Evolutionary conservation across 1,140 invertebrate genomes (phyloP).

Genomic region (Euura saliciscinereae): DNA sequence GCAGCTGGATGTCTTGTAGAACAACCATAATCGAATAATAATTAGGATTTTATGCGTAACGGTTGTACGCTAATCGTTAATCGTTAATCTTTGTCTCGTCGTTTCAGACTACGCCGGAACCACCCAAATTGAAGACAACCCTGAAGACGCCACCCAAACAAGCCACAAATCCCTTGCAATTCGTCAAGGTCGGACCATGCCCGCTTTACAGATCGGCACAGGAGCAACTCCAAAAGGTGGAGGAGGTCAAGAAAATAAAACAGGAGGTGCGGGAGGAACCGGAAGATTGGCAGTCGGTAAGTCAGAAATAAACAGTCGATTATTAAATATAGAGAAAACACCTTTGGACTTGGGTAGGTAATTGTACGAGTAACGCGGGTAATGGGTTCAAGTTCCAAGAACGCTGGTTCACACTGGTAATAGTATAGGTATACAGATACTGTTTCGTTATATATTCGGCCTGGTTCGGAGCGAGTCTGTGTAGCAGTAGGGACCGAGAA

Average conservation of each 20-base stretch:
- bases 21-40: too few relatives aligned
- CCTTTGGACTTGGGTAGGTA: too few relatives aligned
- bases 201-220: constrained; percentile 83
- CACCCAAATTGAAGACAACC: constrained; percentile 55
- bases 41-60: too few relatives aligned
- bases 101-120: constrained; percentile 50
- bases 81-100: background rate
- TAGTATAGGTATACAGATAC: too few relatives aligned
- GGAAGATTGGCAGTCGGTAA: constrained; percentile 93
- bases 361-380: too few relatives aligned
- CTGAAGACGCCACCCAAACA: constrained; percentile 74
- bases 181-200: constrained; percentile 86
- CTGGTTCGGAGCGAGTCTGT: too few relatives aligned
- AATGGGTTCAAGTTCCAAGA: background rate
- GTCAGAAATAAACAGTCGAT: constrained; percentile 41
- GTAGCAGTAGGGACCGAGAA: too few relatives aligned
- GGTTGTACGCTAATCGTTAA: too few relatives aligned
- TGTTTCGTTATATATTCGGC: too few relatives aligned
- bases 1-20: too few relatives aligned
- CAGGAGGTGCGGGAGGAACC: constrained; percentile 78
- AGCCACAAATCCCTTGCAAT: constrained; percentile 85
- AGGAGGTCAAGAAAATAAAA: constrained; percentile 81
- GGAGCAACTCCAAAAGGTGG: constrained; percentile 83
- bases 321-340: background rate
- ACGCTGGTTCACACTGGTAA: background rate